phyloP scores from a whole-genome alignment of 2,113 vertebrate genomes.

The Galbula dea region DNA sequence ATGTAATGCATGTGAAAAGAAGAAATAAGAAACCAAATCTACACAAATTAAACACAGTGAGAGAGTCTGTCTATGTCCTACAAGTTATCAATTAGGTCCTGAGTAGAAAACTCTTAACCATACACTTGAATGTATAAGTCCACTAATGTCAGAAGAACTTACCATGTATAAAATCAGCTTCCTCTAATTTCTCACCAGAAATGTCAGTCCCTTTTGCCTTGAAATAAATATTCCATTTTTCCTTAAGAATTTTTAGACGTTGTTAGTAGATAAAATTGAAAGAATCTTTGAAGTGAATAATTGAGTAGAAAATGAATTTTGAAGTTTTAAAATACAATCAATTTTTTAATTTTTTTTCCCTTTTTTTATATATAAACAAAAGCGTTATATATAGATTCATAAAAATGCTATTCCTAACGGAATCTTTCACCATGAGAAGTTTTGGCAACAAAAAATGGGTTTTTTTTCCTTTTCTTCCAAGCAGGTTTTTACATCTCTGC shows the following conservation, averaged over 20 bases:
- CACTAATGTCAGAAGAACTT: neutral
- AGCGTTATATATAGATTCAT: neutral
- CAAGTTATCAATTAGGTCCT: neutral
- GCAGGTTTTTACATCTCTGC: neutral
- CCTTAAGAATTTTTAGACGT: neutral
- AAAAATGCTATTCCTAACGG: neutral
- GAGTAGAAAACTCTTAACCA: neutral
- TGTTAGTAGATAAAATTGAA: neutral
- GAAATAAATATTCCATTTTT: neutral
- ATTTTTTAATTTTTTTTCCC: neutral
- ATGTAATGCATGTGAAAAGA: conserved; percentile 3
- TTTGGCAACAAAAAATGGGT: neutral
- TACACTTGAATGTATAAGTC: neutral
- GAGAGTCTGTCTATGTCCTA: accelerated
- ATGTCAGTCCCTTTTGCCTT: neutral
- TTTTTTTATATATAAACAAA: no score
- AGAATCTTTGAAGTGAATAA: neutral
- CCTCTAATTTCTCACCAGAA: neutral
- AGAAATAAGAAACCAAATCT: conserved; percentile 17
- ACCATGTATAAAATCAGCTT: neutral
- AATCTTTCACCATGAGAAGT: neutral
- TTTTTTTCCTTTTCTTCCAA: neutral
- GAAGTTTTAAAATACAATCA: neutral
- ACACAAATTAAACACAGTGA: neutral
- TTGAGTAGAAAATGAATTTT: neutral